Conservation (phyloP, 2,888 invertebrate genomes). For the Ptilodon capucinus region DNA sequence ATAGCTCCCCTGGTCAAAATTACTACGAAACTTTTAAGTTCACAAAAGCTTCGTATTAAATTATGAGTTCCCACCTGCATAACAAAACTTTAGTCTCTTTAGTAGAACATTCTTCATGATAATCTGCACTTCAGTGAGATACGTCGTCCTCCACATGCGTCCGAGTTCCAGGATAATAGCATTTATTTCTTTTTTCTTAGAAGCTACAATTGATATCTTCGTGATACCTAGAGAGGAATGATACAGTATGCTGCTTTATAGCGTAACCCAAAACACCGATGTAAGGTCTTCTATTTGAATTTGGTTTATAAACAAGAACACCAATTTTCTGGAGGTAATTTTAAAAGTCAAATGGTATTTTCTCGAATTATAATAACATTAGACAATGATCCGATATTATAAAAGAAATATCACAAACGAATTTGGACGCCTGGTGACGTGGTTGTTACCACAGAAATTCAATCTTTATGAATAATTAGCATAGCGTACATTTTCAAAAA, state of each 20-base stretch:
- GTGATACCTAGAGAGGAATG: constrained; percentile 30
- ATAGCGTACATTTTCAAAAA: too few species aligned
- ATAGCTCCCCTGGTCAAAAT: constrained; percentile 30
- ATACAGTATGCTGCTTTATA: constrained; percentile 19
- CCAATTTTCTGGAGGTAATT: too few species aligned
- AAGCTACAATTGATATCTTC: constrained; percentile 29
- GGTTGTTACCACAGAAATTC: too few species aligned
- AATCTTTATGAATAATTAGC: too few species aligned
- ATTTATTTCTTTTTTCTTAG: constrained; percentile 30
- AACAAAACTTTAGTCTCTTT: constrained; percentile 41
- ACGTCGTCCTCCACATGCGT: constrained; percentile 27
- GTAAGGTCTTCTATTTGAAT: constrained; percentile 1
- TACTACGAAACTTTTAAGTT: constrained; percentile 20
- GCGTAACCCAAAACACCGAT: constrained; percentile 22
- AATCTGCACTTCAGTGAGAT: constrained; percentile 38
- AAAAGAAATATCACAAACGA: too few species aligned
- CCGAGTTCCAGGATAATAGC: constrained; percentile 33
- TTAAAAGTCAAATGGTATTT: too few species aligned
- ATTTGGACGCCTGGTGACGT: too few species aligned
- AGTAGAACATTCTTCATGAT: constrained; percentile 41
- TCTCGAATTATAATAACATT: too few species aligned
- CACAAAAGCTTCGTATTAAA: constrained; percentile 25
- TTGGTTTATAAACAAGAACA: too few species aligned
- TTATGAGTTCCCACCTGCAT: constrained; percentile 35
- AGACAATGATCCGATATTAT: too few species aligned